These are phyloP conservation scores for Gadus chalcogrammus DNA, from an alignment of 2,113 vertebrate species.

Conservation along the genomic window DNA sequence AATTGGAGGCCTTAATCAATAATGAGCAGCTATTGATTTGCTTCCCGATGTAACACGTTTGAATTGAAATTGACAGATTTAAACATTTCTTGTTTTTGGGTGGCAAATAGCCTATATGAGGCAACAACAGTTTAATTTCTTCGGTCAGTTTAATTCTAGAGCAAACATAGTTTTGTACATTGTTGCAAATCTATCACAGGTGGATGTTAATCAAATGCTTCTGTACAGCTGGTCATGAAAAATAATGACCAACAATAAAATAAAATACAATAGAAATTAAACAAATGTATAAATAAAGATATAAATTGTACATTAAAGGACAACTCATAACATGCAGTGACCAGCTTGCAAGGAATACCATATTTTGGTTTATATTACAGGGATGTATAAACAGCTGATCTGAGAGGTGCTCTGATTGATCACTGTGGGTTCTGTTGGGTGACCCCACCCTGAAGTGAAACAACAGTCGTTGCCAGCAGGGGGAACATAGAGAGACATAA, in stretches of 20 bases:
- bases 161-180: constrained; percentile 83
- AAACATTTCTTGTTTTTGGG: too few species aligned
- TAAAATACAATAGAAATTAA: constrained; percentile 70
- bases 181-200: constrained; percentile 94
- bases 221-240: constrained; percentile 91
- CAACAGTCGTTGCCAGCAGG: too few species aligned
- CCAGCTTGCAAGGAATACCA: constrained; percentile 71
- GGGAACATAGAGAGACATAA: too few species aligned
- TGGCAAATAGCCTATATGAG: too few species aligned
- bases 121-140: constrained; percentile 31
- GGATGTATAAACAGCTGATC: constrained; percentile 14
- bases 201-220: constrained; percentile 85
- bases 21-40: too few species aligned
- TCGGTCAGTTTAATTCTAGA: constrained; percentile 82
- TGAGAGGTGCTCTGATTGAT: constrained; percentile 48
- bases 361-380: constrained; percentile 33
- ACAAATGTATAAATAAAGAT: constrained; percentile 93
- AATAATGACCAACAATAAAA: constrained; percentile 52
- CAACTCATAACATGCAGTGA: constrained; percentile 80
- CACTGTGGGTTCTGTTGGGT: too few species aligned
- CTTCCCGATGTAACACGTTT: too few species aligned
- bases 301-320: constrained; percentile 80
- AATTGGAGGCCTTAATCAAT: too few species aligned
- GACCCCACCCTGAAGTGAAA: not conserved
- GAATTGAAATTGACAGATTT: too few species aligned